Evolutionary conservation across 2,888 invertebrate species (phyloP).

Genomic region (Tiphia femorata): DNA sequence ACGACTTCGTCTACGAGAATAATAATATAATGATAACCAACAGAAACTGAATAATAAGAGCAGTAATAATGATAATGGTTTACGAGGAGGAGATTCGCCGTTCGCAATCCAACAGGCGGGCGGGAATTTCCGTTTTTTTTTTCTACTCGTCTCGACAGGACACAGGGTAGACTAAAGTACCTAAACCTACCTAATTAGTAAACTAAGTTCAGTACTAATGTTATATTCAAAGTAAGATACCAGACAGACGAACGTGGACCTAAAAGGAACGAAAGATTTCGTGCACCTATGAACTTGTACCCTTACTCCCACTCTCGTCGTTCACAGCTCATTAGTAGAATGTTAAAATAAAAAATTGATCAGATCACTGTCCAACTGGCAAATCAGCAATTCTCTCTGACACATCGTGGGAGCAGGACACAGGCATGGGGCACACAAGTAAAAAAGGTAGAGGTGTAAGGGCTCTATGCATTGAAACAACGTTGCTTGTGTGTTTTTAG

Average conservation of each 20-base stretch:
- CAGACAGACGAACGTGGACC: conserved; percentile 54
- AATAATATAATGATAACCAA: conserved; percentile 14
- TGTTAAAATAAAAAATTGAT: too few relatives aligned
- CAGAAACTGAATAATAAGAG: conserved; percentile 16
- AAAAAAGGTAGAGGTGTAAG: conserved; percentile 39
- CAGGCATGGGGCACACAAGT: conserved; percentile 15
- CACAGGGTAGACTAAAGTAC: conserved; percentile 56
- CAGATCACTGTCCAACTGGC: not conserved
- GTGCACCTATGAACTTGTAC: conserved; percentile 11
- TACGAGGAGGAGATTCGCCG: conserved; percentile 52
- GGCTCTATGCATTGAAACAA: conserved; percentile 65
- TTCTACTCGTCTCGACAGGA: conserved; percentile 59
- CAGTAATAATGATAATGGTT: conserved; percentile 22
- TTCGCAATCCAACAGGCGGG: conserved; percentile 60
- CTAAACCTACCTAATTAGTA: conserved; percentile 58
- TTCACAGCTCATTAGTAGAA: not conserved
- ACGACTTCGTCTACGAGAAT: conserved; percentile 39
- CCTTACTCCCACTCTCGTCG: not conserved
- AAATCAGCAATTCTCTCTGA: not conserved
- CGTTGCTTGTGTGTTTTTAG: conserved; percentile 55
- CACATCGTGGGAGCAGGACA: not conserved
- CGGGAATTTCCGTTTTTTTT: conserved; percentile 47
- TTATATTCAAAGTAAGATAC: conserved; percentile 53
- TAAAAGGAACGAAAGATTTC: conserved; percentile 44
- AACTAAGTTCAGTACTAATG: conserved; percentile 49